phyloP scores from a whole-genome alignment of 2,888 invertebrate genomes.

The Hoplodrina ambigua region DNA sequence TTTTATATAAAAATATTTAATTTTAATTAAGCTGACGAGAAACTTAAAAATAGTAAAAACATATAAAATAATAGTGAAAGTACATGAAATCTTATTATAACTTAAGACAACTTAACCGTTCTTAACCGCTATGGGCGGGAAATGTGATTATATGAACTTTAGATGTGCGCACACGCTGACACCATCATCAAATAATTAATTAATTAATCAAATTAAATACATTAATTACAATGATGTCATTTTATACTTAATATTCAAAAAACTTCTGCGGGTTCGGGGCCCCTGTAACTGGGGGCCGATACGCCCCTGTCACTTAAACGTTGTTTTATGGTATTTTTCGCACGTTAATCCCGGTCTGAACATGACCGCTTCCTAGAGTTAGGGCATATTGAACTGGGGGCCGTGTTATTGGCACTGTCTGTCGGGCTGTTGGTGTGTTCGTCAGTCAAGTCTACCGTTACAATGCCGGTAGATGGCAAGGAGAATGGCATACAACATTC shows the following conservation, averaged over 20 bases:
- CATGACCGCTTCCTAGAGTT: constrained; percentile 19
- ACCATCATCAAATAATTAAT: too few species aligned
- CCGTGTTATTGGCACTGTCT: constrained; percentile 2
- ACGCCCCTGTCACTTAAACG: too few species aligned
- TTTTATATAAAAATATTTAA: too few species aligned
- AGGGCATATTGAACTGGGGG: neutral
- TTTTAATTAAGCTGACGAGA: too few species aligned
- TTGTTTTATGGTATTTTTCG: neutral
- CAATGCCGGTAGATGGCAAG: constrained; percentile 9
- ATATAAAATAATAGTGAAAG: too few species aligned
- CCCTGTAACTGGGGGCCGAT: too few species aligned
- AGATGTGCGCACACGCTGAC: too few species aligned
- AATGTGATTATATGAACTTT: too few species aligned
- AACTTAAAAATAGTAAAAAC: too few species aligned
- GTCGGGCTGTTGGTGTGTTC: constrained; percentile 5
- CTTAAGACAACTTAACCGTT: neutral
- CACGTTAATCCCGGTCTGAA: neutral
- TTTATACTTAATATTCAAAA: neutral
- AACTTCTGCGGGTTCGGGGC: neutral
- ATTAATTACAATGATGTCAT: too few species aligned
- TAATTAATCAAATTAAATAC: too few species aligned
- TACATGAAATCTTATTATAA: too few species aligned
- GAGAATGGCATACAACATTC: neutral
- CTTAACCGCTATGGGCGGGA: neutral
- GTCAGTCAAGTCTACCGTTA: constrained; percentile 6